Evolutionary conservation across 2,113 vertebrate species (phyloP), one percentile per base, ranked within the genome.

Genomic region (Electrona antarctica): DNA sequence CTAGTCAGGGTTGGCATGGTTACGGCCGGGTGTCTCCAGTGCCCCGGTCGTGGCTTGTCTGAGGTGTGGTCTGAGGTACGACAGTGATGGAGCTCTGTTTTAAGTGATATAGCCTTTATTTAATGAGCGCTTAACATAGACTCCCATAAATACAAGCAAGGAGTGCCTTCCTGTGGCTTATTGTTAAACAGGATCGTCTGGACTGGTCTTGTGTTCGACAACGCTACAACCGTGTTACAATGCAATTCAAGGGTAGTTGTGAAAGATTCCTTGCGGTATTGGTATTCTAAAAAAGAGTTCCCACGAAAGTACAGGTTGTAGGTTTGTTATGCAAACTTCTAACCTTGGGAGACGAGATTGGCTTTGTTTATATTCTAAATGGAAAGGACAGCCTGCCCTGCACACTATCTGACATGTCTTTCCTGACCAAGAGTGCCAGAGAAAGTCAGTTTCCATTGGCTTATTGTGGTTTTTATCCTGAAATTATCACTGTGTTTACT

Each of bases 391-490:
- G 55, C 29, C 50, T 28, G 55, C 41, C 4, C 0, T 21, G 50
- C 67, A 80, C 64, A 58, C 57, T 87, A 69, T 85, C 79, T 86
- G 33, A n/a, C 80, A 56, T 78, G 61, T 61, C 46, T 59, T 83
- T 85, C 78, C 85, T 88, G 84, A 45, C 56, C 5, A 33, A 56
- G 48, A 52, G 15, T 60, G 54, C 52, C 51, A 54, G 33, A 68
- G 29, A 60, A 51, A 50, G 65, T 60, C 7, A 69, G 47, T 88
- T 88, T 87, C 82, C 79, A 83, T 64, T 67, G 73, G 29, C 28
- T 76, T 76, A 61, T 77, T 80, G 71, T 85, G 81, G 68, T 80
- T 89, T 68, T 83, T 65, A 78, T 66, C 77, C 76, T 85, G 87
- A 78, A 82, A 61, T 1, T 59, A 41, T 41, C 0, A 8, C 54